A percentile compares a stretch with the other conserved stretches of the same genome.
Evolutionary conservation across 2,113 vertebrate species (phyloP).

Genomic region (Agelaius phoeniceus): DNA sequence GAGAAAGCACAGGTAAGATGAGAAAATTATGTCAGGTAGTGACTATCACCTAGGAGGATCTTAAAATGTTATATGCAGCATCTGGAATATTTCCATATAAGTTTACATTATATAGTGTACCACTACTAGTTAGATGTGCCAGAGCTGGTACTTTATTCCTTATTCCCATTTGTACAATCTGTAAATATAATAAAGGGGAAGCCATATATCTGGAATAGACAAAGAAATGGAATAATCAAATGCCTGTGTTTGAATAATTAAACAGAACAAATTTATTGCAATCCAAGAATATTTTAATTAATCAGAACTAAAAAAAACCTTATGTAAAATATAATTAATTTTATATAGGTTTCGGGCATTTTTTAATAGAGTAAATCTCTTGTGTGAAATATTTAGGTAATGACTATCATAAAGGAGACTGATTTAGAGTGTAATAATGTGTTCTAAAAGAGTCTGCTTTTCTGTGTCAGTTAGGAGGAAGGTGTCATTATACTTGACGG

Average conservation of each 20-base stretch:
- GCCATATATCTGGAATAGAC: neutral
- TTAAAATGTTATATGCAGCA: neutral
- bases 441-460: conserved; percentile 48
- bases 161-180: neutral
- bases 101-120: neutral
- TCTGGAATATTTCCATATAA: neutral
- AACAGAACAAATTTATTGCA: conserved; percentile 47
- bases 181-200: neutral
- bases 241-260: conserved; percentile 26
- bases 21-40: neutral
- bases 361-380: conserved; percentile 70
- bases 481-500: conserved; percentile 30
- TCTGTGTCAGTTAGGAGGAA: conserved; percentile 42
- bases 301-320: conserved; percentile 50
- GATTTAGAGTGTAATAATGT: conserved; percentile 66
- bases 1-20: neutral
- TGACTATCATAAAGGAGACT: conserved; percentile 73
- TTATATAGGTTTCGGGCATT: conserved; percentile 52
- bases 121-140: neutral
- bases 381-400: conserved; percentile 76
- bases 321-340: conserved; percentile 70
- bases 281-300: conserved; percentile 69
- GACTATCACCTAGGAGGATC: neutral
- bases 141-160: neutral
- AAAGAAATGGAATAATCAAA: neutral